A percentile compares a stretch with the other conserved stretches of the same genome.
phyloP scores from a whole-genome alignment of 2,888 invertebrate genomes.

The Allygus modestus region DNA sequence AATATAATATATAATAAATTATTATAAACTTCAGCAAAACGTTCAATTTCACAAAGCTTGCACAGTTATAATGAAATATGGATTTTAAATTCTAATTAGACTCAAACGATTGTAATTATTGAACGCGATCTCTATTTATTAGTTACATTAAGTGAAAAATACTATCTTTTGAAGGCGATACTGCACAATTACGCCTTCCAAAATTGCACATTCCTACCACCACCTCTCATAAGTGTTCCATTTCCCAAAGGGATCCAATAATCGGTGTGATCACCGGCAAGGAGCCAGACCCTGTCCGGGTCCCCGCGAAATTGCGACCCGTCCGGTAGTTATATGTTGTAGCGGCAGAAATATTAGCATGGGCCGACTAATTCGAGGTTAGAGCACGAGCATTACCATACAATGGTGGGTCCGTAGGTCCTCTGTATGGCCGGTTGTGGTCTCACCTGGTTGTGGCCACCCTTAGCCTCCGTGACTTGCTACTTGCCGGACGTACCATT shows the following conservation, averaged over 20 bases:
- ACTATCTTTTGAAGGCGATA: too few relatives aligned
- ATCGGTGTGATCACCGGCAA: not conserved
- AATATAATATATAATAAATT: too few relatives aligned
- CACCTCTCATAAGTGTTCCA: not conserved
- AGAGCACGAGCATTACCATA: constrained; percentile 6
- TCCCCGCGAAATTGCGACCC: constrained; percentile 26
- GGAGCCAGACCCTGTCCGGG: not conserved
- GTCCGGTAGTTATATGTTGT: constrained; percentile 42
- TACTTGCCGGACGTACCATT: not conserved
- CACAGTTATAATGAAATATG: too few relatives aligned
- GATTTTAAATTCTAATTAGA: too few relatives aligned
- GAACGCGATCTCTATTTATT: too few relatives aligned
- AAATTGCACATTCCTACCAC: not conserved
- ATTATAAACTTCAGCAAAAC: too few relatives aligned
- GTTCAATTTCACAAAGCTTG: too few relatives aligned
- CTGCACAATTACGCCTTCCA: too few relatives aligned
- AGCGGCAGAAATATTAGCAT: constrained; percentile 30
- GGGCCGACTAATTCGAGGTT: constrained; percentile 6
- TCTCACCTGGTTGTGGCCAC: constrained; percentile 1
- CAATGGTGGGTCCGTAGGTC: too few relatives aligned
- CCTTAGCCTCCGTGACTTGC: constrained; percentile 37
- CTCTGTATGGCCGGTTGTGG: not conserved
- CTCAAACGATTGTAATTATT: too few relatives aligned
- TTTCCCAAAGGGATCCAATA: not conserved
- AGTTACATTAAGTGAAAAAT: too few relatives aligned